These are phyloP conservation scores for Pterois miles DNA, from an alignment of 2,797 vertebrate genomes.

Conservation along the genomic window DNA sequence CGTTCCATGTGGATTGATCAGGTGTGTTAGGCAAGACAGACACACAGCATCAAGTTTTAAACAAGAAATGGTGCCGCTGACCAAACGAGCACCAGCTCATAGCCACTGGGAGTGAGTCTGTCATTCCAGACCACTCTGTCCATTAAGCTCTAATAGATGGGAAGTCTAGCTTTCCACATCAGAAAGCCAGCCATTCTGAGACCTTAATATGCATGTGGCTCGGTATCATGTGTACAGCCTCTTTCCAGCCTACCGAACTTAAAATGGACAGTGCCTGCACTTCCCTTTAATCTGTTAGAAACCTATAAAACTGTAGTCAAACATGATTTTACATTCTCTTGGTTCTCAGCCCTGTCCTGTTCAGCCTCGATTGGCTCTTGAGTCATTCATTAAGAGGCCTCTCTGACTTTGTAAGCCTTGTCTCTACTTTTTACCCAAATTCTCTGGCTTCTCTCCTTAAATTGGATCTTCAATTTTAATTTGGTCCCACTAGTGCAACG, in stretches of 20 bases:
- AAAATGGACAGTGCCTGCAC: not conserved
- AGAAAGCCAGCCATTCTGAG: constrained; percentile 53
- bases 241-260: not conserved
- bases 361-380: constrained; percentile 39
- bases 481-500: constrained; percentile 63
- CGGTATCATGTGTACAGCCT: constrained; percentile 39
- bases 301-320: constrained; percentile 31
- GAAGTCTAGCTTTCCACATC: constrained; percentile 57
- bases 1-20: constrained; percentile 12
- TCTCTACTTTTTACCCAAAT: constrained; percentile 44
- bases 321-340: constrained; percentile 24
- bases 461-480: constrained; percentile 74
- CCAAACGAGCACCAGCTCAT: constrained; percentile 15
- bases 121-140: constrained; percentile 59
- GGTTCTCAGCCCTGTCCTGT: not conserved
- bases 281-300: constrained; percentile 30
- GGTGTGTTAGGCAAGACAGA: constrained; percentile 42
- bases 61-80: constrained; percentile 38
- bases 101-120: constrained; percentile 8
- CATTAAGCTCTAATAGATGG: constrained; percentile 64
- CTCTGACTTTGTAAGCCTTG: constrained; percentile 23
- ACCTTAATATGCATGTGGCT: constrained; percentile 48
- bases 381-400: constrained; percentile 55
- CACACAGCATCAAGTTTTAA: constrained; percentile 34
- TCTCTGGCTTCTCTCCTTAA: constrained; percentile 52